phyloP scores from a whole-genome alignment of 2,888 invertebrate species.

The Deilephila porcellus region DNA sequence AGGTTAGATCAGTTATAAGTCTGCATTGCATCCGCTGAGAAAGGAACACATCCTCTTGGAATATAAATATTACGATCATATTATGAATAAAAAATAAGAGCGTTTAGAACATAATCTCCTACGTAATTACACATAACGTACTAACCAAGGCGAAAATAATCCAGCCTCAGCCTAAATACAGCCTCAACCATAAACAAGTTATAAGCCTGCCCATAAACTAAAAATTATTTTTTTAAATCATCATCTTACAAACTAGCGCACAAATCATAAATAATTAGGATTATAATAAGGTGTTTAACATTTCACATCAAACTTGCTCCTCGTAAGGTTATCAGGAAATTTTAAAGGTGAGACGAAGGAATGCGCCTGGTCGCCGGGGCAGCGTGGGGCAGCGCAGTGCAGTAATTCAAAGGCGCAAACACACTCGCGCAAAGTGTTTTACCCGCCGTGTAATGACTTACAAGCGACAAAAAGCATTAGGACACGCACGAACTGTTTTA shows the following conservation, averaged over 20 bases:
- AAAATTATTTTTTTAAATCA: too few relatives aligned
- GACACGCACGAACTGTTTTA: slow-evolving; percentile 53
- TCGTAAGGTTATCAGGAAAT: slow-evolving; percentile 28
- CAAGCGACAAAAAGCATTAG: slow-evolving; percentile 51
- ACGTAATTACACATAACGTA: too few relatives aligned
- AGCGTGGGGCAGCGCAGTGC: neutral
- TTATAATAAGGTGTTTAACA: slow-evolving; percentile 14
- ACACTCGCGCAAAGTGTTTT: slow-evolving; percentile 33
- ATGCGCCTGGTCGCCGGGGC: neutral
- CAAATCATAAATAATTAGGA: neutral
- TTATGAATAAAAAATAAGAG: too few relatives aligned
- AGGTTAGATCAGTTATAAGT: neutral
- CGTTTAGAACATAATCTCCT: too few relatives aligned
- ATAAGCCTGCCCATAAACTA: too few relatives aligned
- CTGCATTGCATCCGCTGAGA: neutral
- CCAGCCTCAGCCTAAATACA: too few relatives aligned
- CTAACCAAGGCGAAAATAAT: too few relatives aligned
- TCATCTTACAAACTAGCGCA: too few relatives aligned
- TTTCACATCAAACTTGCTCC: slow-evolving; percentile 21
- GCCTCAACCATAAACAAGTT: too few relatives aligned
- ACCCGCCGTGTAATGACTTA: slow-evolving; percentile 47
- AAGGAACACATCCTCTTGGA: neutral
- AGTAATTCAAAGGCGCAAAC: slow-evolving; percentile 27
- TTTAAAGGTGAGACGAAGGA: slow-evolving; percentile 29
- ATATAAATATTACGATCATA: neutral